Conservation (phyloP, 2,888 invertebrate genomes). For the Drosophila aldrichi region DNA sequence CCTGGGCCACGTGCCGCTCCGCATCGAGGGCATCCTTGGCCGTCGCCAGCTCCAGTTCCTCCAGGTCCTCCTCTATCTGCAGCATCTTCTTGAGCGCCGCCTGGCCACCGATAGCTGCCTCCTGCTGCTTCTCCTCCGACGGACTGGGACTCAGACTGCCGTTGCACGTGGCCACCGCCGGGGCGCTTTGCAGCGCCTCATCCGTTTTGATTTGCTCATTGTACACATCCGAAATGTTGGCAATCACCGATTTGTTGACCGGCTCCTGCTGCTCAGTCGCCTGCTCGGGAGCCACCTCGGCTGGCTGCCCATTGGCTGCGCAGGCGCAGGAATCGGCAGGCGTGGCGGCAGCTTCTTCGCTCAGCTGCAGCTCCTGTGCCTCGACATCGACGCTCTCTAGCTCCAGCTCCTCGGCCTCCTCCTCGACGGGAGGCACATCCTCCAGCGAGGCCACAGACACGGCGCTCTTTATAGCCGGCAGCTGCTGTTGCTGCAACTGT, state of each 20-base stretch:
- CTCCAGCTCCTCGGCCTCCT: conserved; percentile 60
- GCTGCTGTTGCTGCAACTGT: conserved; percentile 56
- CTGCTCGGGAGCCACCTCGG: conserved; percentile 7
- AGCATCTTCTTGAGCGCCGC: conserved; percentile 85
- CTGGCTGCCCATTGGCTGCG: conserved; percentile 28
- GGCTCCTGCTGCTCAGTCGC: conserved; percentile 43
- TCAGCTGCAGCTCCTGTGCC: conserved; percentile 46
- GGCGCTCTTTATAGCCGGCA: conserved; percentile 52
- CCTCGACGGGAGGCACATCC: conserved; percentile 79
- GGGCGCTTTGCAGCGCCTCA: conserved; percentile 59
- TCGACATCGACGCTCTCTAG: conserved; percentile 56
- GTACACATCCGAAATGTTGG: conserved; percentile 85
- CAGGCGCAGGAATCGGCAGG: conserved; percentile 32
- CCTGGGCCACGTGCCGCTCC: conserved; percentile 86
- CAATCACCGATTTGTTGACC: conserved; percentile 77
- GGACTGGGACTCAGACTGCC: conserved; percentile 48
- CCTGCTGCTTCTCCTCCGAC: not conserved
- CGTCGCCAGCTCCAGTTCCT: conserved; percentile 76
- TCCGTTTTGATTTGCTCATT: conserved; percentile 85
- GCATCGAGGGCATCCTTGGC: conserved; percentile 83
- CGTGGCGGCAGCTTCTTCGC: not conserved
- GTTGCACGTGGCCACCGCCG: conserved; percentile 65
- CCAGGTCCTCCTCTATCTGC: conserved; percentile 81
- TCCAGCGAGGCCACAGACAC: conserved; percentile 79
- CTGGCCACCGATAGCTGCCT: conserved; percentile 60